Evolutionary conservation across 1,140 invertebrate species (phyloP), one percentile per base, ranked within the genome.

Genomic region (Drosophila watanabei): DNA sequence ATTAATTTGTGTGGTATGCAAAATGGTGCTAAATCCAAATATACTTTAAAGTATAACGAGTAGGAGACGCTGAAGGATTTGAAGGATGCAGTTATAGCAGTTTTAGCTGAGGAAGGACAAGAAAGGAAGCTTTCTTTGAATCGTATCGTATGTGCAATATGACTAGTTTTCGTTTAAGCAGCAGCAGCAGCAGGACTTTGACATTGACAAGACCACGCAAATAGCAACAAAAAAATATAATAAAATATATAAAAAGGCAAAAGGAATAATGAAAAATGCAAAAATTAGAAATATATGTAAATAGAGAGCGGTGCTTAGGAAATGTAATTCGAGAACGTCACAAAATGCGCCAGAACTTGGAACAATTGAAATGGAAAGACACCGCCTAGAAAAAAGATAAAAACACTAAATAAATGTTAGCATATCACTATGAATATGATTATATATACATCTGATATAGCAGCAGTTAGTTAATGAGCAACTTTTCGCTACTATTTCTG

Each of bases 141-240:
- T 72, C 63, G 63, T 78, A 78, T 78, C 81, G 76, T 84, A 84
- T 80, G 94, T 95, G 94, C 94, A 95, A 95, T 95, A 95, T 95
- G 94, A 94, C 94, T 95, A 95, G 94, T 95, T 95, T 94, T 94
- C 94, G 94, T 94, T 94, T 94, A 94, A 75, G 71, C 30, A 52
- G 49, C 54, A 56, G 61, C 66, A 70, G 61, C 66, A 73, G 57
- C 54, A 39, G 54, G 54, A 57, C 35, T 16, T 57, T 57, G 37
- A 60, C 35, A 32, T 43, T 56, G 63, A 57, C 20, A 13, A 48
- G 59, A 66, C 73, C 79, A 84, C 62, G 79, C 57, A 65, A 63
- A 79, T 39, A 63, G 65, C 45, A 69, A 71, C 54, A 79, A 46
- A 45, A 69, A 52, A 80, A 64, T 71, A 63, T 28, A 32, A 4